A percentile compares a stretch with the other conserved stretches of the same genome.
phyloP scores from a whole-genome alignment of 2,888 invertebrate genomes.

The Lycocerus yunnanus region DNA sequence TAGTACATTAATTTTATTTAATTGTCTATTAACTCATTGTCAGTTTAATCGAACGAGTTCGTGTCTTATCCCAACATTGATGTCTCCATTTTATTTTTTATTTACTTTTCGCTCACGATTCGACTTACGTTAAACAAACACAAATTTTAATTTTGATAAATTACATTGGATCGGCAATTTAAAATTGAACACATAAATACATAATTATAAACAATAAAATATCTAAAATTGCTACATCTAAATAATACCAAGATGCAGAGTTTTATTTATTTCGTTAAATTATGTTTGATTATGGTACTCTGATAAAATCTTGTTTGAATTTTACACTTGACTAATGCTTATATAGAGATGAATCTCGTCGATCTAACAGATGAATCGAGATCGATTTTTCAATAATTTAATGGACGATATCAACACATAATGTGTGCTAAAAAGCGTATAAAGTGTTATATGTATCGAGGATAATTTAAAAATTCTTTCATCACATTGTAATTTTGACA shows the following conservation, averaged over 20 bases:
- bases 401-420: neutral
- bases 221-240: neutral
- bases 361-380: neutral
- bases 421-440: slow-evolving; percentile 12
- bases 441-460: slow-evolving; percentile 9
- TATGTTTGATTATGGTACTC: slow-evolving; percentile 18
- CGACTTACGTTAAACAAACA: slow-evolving; percentile 11
- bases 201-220: slow-evolving; percentile 5
- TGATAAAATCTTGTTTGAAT: neutral
- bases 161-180: neutral
- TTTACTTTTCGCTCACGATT: slow-evolving; percentile 9
- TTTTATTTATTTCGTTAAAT: slow-evolving; percentile 19
- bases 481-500: slow-evolving; percentile 17
- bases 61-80: slow-evolving; percentile 47
- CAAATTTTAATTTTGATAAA: neutral
- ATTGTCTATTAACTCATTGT: slow-evolving; percentile 50
- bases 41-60: slow-evolving; percentile 46
- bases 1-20: slow-evolving; percentile 48
- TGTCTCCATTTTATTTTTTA: slow-evolving; percentile 48
- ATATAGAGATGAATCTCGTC: neutral
- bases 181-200: slow-evolving; percentile 3
- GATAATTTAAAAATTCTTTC: slow-evolving; percentile 16
- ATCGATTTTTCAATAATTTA: slow-evolving; percentile 3
- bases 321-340: neutral
- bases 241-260: neutral